Evolutionary conservation across 1,140 invertebrate species (phyloP).

Genomic region (Magallana gigas): DNA sequence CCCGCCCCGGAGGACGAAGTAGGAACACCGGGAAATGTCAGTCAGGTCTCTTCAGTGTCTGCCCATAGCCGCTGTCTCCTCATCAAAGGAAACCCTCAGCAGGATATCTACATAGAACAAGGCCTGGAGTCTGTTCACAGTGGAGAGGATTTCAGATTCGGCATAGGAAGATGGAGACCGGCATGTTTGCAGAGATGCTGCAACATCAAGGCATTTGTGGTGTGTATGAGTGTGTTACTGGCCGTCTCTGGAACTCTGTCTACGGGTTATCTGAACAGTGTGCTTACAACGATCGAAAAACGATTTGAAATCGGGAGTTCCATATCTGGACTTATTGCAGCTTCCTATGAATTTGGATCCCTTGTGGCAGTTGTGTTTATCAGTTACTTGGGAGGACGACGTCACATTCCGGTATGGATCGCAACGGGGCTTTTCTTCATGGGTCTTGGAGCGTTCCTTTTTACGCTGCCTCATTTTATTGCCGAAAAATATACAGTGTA

Average conservation of each 20-base stretch:
- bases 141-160: conserved; percentile 84
- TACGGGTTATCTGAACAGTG: conserved; percentile 92
- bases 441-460: conserved; percentile 91
- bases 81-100: conserved; percentile 63
- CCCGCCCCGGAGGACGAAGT: conserved; percentile 43
- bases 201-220: conserved; percentile 90
- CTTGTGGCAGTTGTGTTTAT: conserved; percentile 96
- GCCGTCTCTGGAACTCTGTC: conserved; percentile 83
- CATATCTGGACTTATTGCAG: conserved; percentile 93
- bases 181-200: conserved; percentile 89
- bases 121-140: neutral
- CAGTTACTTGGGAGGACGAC: conserved; percentile 95
- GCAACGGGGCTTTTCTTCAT: conserved; percentile 93
- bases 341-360: conserved; percentile 97
- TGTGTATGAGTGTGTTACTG: conserved; percentile 93
- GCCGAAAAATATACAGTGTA: conserved; percentile 78
- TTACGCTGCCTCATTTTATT: conserved; percentile 84
- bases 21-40: conserved; percentile 60
- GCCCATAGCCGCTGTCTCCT: conserved; percentile 65
- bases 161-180: conserved; percentile 89
- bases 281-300: conserved; percentile 98
- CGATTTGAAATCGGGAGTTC: conserved; percentile 96
- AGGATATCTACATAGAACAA: conserved; percentile 64
- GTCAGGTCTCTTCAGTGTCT: conserved; percentile 65
- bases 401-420: conserved; percentile 97